These are phyloP conservation scores for Oryzias dopingdopingensis DNA, from an alignment of 2,797 vertebrate species.

Conservation along the genomic window DNA sequence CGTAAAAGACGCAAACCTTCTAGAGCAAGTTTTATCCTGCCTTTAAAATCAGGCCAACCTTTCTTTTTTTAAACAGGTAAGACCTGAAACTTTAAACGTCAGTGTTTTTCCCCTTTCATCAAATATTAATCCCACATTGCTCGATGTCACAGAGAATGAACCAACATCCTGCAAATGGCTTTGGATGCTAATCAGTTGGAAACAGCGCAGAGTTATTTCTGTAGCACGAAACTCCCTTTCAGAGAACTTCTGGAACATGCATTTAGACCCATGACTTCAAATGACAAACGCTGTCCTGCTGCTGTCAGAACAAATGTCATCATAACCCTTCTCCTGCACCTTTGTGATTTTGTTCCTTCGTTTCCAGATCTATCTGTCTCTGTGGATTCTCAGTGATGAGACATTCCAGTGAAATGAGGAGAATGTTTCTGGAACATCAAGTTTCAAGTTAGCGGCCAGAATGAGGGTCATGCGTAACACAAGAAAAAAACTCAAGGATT, in stretches of 20 bases:
- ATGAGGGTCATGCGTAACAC: too few species aligned
- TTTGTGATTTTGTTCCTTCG: too few species aligned
- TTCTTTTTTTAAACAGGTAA: slow-evolving; percentile 39
- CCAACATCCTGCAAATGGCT: slow-evolving; percentile 15
- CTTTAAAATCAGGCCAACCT: slow-evolving; percentile 25
- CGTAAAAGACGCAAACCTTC: not conserved
- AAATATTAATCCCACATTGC: slow-evolving; percentile 43
- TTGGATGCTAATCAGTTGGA: slow-evolving; percentile 24
- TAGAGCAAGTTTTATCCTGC: slow-evolving; percentile 9
- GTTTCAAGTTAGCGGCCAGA: slow-evolving; percentile 7
- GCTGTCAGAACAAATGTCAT: too few species aligned
- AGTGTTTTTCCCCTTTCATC: slow-evolving; percentile 23
- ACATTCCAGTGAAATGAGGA: slow-evolving; percentile 24
- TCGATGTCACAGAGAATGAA: slow-evolving; percentile 5
- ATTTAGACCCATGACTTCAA: slow-evolving; percentile 1
- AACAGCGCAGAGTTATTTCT: slow-evolving; percentile 33
- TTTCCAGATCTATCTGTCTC: slow-evolving; percentile 3
- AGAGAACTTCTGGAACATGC: not conserved
- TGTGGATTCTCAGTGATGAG: slow-evolving; percentile 16
- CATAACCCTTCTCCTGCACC: too few species aligned
- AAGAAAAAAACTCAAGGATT: too few species aligned
- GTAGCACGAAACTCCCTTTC: not conserved
- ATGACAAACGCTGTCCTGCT: too few species aligned
- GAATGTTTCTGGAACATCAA: slow-evolving; percentile 15
- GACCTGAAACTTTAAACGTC: slow-evolving; percentile 29